These are phyloP conservation scores for Pemphredon lugubris DNA, from an alignment of 2,888 invertebrate species.

Conservation along the genomic window DNA sequence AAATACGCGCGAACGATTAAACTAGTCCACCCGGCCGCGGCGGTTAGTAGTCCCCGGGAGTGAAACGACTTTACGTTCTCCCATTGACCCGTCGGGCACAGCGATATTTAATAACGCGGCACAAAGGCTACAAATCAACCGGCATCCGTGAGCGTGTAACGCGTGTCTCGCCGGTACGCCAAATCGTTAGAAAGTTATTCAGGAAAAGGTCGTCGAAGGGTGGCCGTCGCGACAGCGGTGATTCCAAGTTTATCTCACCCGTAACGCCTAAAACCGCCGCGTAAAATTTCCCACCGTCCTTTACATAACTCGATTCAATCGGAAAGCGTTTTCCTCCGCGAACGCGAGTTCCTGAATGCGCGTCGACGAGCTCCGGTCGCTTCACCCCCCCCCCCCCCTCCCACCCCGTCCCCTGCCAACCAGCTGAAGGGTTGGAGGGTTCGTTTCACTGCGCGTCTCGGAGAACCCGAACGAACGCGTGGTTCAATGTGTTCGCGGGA, in stretches of 20 bases:
- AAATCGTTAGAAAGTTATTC: constrained; percentile 60
- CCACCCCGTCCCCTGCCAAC: too few species aligned
- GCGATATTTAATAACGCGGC: constrained; percentile 35
- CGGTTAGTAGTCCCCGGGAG: too few species aligned
- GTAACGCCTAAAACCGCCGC: constrained; percentile 50
- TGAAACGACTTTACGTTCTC: constrained; percentile 11
- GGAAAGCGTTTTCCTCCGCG: constrained; percentile 64
- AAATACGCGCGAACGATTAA: constrained; percentile 27
- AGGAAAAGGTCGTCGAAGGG: constrained; percentile 36
- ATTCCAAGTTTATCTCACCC: constrained; percentile 50
- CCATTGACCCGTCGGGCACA: constrained; percentile 24
- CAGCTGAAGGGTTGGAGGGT: too few species aligned
- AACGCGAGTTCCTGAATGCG: constrained; percentile 55
- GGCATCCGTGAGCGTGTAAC: neutral
- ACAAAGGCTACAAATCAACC: constrained; percentile 12
- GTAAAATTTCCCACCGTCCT: constrained; percentile 65
- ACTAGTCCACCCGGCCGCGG: constrained; percentile 14
- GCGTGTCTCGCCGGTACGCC: neutral
- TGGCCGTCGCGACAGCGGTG: constrained; percentile 21
- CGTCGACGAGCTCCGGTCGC: constrained; percentile 49
- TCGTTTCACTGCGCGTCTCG: constrained; percentile 53
- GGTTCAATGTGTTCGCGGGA: constrained; percentile 42
- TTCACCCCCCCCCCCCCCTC: too few species aligned
- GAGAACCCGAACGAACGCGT: constrained; percentile 28
- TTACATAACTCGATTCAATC: constrained; percentile 73